Evolutionary conservation across 2,113 vertebrate genomes (phyloP), one percentile per base, ranked within the genome.

Genomic region (Pseudopodoces humilis): DNA sequence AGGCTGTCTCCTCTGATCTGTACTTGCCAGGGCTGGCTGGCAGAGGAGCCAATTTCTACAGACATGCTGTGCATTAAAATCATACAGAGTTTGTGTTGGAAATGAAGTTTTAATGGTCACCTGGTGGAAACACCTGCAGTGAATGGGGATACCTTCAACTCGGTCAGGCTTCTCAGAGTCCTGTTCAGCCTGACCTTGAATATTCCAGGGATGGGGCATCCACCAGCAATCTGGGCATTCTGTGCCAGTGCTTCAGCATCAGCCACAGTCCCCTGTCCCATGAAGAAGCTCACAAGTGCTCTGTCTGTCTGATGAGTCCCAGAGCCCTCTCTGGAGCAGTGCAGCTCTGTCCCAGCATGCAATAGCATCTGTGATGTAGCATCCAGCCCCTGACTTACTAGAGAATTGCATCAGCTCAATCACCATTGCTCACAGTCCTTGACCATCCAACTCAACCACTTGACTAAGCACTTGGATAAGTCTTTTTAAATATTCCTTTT

Each of bases 401-500:
- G 10, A 88, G 46, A 92, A 65, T 46, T 76, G 3, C 28, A 41
- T 63, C 43, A 35, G 31, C 21, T 67, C 71, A 46, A 2, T 39
- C 43, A 72, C 3, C 23, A n/a, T 27, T 47, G 21, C 71, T 69
- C 58, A 58, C 25, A 68, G 37, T 24, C 35, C 41, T 85, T 85
- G 58, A 50, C n/a, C 10, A 39, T 65, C 30, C 53, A 91, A 39
- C 53, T 58, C 37, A 69, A 53, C 28, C 2, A 39, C 50, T 33
- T 87, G 37, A 72, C 59, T 3, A 4, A 69, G 39, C 23, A 35
- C 18, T 50, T 91, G 67, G 50, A 50, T 10, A 43, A 41, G 63
- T 69, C n/a, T 95, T 95, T 91, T 91, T 72, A 89, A 90, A 88
- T 69, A 87, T 15, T 35, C 24, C 9, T 80, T 94, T 94, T 63